Conservation (phyloP, 2,113 vertebrate genomes). For the Ophiodon elongatus region DNA sequence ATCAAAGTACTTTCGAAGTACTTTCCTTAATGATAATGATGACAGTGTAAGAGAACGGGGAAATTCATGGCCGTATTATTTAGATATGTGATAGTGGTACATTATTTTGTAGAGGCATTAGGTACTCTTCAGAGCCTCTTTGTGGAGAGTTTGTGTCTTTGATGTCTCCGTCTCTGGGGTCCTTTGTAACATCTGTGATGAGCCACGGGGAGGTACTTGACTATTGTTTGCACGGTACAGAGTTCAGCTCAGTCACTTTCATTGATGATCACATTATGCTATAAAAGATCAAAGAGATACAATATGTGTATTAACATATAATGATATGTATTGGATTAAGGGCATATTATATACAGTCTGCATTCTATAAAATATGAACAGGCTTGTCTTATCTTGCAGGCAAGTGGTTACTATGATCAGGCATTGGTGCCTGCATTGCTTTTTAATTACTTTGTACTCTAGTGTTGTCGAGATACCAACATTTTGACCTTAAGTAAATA, state of each 20-base stretch:
- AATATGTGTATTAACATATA: slow-evolving; percentile 32
- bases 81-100: background rate
- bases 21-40: slow-evolving; percentile 17
- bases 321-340: slow-evolving; percentile 11
- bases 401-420: background rate
- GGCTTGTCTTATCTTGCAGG: slow-evolving; percentile 11
- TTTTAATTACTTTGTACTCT: slow-evolving; percentile 22
- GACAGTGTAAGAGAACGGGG: background rate
- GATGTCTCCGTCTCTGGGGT: slow-evolving; percentile 1
- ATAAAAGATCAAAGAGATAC: slow-evolving; percentile 57
- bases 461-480: slow-evolving; percentile 30
- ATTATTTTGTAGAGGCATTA: background rate
- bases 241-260: slow-evolving; percentile 52
- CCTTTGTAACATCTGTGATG: background rate
- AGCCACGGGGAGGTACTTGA: slow-evolving; percentile 25
- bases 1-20: slow-evolving; percentile 54
- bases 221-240: slow-evolving; percentile 36
- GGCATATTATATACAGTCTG: slow-evolving; percentile 36
- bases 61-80: slow-evolving; percentile 1
- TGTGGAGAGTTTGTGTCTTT: background rate
- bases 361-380: slow-evolving; percentile 19
- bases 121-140: slow-evolving; percentile 6
- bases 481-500: background rate
- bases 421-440: slow-evolving; percentile 15
- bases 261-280: slow-evolving; percentile 40